Evolutionary conservation across 2,113 vertebrate genomes (phyloP).

Genomic region (Hippopotamus amphibius): DNA sequence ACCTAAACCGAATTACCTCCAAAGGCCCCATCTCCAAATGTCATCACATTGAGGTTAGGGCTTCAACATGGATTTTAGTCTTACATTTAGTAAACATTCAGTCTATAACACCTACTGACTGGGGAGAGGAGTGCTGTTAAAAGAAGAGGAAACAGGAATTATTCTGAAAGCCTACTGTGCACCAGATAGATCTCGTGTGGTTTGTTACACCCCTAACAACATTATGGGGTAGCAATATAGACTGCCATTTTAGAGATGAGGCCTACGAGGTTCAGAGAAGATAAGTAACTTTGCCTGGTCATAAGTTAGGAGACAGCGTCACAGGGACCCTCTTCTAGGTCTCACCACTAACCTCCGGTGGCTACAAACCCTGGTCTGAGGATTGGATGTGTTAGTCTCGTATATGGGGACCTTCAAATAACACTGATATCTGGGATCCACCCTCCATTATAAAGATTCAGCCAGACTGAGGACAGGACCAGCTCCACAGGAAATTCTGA

Average conservation of each 20-base stretch:
- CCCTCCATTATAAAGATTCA: neutral
- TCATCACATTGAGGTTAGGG: neutral
- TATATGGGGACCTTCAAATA: neutral
- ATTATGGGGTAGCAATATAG: neutral
- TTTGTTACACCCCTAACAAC: neutral
- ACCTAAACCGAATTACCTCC: neutral
- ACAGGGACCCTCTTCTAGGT: neutral
- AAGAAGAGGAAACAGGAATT: neutral
- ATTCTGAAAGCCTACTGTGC: neutral
- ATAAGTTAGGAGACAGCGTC: neutral
- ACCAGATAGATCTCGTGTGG: neutral
- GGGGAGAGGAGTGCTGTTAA: neutral
- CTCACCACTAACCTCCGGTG: neutral
- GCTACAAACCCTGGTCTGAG: neutral
- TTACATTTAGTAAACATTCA: neutral
- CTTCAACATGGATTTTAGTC: neutral
- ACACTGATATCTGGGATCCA: neutral
- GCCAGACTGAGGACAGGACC: no score
- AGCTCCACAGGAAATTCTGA: neutral
- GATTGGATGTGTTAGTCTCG: neutral
- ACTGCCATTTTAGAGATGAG: neutral
- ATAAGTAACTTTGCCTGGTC: neutral
- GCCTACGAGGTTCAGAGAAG: neutral
- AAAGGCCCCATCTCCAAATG: neutral
- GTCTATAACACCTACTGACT: neutral